Evolutionary conservation across 2,888 invertebrate genomes (phyloP).

Genomic region (Spodoptera exigua): DNA sequence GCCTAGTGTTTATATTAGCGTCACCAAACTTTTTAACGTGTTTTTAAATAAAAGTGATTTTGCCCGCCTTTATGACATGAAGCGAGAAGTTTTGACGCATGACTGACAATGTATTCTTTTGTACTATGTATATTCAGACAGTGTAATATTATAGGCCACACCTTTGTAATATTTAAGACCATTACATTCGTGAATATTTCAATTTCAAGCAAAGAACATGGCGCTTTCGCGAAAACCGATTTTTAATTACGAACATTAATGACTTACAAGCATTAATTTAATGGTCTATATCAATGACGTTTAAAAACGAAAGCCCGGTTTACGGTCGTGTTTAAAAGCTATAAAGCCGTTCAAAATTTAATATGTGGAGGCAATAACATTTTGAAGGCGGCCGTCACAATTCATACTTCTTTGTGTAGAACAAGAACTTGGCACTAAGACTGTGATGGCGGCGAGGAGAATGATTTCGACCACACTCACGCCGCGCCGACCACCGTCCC

Average conservation of each 20-base stretch:
- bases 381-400: conserved; percentile 37
- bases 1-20: conserved; percentile 32
- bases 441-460: conserved; percentile 21
- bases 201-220: no score
- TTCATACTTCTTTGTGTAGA: conserved; percentile 39
- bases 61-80: conserved; percentile 11
- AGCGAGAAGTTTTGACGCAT: conserved; percentile 9
- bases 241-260: no score
- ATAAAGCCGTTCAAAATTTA: conserved; percentile 37
- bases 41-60: conserved; percentile 14
- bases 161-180: neutral
- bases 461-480: conserved; percentile 20
- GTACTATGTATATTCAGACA: no score
- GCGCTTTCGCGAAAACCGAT: no score
- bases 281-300: conserved; percentile 19
- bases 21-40: conserved; percentile 16
- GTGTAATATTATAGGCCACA: no score
- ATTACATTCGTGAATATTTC: neutral
- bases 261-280: neutral
- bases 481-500: conserved; percentile 6
- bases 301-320: conserved; percentile 12
- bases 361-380: conserved; percentile 31
- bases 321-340: conserved; percentile 22
- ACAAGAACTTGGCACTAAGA: conserved; percentile 44
- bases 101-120: neutral